Percentiles rank a stretch among this genome's conserved stretches.
phyloP scores from a whole-genome alignment of 2,113 vertebrate species.

The Mellivora capensis region DNA sequence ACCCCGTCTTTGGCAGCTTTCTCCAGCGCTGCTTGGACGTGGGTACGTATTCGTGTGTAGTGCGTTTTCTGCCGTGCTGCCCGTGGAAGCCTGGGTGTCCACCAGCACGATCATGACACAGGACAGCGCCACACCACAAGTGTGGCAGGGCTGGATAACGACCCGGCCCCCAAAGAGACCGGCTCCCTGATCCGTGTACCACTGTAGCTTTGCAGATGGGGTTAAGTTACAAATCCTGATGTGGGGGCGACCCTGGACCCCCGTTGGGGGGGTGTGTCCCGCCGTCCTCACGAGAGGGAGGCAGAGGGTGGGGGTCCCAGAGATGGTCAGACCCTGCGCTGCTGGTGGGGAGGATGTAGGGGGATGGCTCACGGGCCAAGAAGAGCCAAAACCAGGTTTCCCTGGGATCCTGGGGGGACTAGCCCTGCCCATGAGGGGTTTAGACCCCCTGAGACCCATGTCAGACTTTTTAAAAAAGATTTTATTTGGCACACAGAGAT shows the following conservation, averaged over 20 bases:
- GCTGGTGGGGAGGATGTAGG: neutral
- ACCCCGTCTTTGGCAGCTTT: too few species aligned
- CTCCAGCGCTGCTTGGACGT: neutral
- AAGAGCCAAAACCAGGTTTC: neutral
- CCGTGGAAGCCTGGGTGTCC: too few species aligned
- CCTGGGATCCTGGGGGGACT: neutral
- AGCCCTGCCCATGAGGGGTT: neutral
- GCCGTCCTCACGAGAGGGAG: neutral
- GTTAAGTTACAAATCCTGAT: neutral
- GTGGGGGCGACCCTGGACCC: neutral
- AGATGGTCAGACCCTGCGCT: rapidly evolving
- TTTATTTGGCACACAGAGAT: too few species aligned
- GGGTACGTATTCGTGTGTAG: too few species aligned
- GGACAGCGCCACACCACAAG: neutral
- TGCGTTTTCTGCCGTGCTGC: neutral
- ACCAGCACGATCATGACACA: too few species aligned
- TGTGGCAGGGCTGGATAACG: neutral
- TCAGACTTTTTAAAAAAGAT: neutral
- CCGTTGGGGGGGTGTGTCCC: too few species aligned
- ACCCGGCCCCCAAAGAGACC: neutral
- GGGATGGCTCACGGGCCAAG: neutral
- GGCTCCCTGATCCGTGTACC: neutral
- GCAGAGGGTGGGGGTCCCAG: neutral
- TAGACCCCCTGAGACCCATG: neutral
- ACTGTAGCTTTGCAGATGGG: too few species aligned